phyloP scores from a whole-genome alignment of 2,113 vertebrate species.

The Aphelocoma coerulescens region DNA sequence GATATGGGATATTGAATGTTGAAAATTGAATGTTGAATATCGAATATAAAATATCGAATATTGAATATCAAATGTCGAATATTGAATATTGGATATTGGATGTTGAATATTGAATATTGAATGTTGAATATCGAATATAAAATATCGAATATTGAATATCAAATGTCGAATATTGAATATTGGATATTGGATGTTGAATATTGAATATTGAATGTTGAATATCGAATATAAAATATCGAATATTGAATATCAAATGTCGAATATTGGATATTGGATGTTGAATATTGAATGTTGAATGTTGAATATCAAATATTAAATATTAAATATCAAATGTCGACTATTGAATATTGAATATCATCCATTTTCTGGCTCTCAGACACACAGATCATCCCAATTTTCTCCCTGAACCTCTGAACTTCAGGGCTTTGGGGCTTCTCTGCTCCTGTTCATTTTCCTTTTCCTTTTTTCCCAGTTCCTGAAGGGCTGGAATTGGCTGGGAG shows the following conservation, averaged over 20 bases:
- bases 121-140: not conserved
- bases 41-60: not conserved
- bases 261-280: not conserved
- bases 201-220: not conserved
- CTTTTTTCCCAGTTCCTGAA: not conserved
- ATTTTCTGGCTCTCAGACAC: not conserved
- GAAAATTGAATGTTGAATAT: not conserved
- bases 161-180: not conserved
- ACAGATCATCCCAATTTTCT: not conserved
- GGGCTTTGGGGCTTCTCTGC: not conserved
- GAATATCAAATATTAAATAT: too few relatives aligned
- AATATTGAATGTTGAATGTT: not conserved
- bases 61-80: too few relatives aligned
- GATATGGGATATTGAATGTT: rapidly evolving
- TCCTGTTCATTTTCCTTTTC: not conserved
- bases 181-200: too few relatives aligned
- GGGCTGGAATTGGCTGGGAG: not conserved
- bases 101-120: too few relatives aligned
- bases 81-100: too few relatives aligned
- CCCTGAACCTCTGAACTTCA: not conserved
- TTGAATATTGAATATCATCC: not conserved
- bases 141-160: too few relatives aligned
- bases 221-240: not conserved
- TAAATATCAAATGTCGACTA: not conserved
- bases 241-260: not conserved